Conservation (phyloP, 2,797 vertebrate species). For the Hippoglossus hippoglossus region DNA sequence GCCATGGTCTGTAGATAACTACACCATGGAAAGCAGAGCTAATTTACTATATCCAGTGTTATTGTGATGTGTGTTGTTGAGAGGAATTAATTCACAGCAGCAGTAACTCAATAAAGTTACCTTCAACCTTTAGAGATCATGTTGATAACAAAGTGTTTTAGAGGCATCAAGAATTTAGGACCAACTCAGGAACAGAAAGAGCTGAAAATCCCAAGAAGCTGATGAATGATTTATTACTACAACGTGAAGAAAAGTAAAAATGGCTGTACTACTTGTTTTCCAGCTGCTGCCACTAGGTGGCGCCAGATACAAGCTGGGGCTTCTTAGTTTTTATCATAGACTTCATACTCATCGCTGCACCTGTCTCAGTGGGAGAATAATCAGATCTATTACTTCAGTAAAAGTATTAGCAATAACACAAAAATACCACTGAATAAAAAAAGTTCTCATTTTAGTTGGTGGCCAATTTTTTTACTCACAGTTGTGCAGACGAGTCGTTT, state of each 20-base stretch:
- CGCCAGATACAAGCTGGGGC: constrained; percentile 30
- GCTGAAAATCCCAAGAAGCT: not conserved
- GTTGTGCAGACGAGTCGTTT: no score
- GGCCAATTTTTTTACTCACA: no score
- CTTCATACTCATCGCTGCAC: not conserved
- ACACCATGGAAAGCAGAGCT: not conserved
- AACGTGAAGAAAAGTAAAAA: not conserved
- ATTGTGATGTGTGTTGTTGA: not conserved
- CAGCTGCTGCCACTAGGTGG: constrained; percentile 56
- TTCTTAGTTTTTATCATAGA: not conserved
- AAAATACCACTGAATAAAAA: no score
- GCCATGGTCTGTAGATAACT: constrained; percentile 7
- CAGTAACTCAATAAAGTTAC: not conserved
- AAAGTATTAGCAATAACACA: not conserved
- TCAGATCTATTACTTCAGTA: not conserved
- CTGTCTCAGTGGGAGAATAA: not conserved
- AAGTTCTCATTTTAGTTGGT: no score
- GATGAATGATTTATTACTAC: not conserved
- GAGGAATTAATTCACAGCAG: not conserved
- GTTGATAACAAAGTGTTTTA: not conserved
- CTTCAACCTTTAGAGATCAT: not conserved
- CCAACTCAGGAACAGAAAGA: not conserved
- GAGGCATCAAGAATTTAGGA: not conserved
- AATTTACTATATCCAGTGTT: not conserved
- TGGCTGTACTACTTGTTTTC: constrained; percentile 6